Percentiles rank a stretch among this genome's conserved stretches.
These are phyloP conservation scores for Acanthoscelides obtectus DNA, from an alignment of 2,888 invertebrate genomes.

Conservation along the genomic window DNA sequence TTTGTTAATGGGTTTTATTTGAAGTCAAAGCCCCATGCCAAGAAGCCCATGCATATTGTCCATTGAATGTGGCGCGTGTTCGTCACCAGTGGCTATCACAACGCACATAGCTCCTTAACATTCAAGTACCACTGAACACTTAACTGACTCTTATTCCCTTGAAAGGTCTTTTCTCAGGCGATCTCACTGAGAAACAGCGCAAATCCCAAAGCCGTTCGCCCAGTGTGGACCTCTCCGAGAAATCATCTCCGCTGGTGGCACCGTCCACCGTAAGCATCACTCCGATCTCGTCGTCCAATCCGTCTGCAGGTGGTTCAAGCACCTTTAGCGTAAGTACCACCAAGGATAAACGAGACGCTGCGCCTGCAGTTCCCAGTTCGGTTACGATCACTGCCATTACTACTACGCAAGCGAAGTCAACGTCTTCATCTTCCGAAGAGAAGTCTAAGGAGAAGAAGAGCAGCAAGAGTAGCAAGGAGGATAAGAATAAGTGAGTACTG, in stretches of 20 bases:
- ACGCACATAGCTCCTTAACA: too few relatives aligned
- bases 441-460: conserved; percentile 29
- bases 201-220: neutral
- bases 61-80: too few relatives aligned
- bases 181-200: neutral
- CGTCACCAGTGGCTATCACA: too few relatives aligned
- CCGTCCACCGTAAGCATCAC: conserved; percentile 62
- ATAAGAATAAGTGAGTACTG: conserved; percentile 42
- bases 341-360: conserved; percentile 34
- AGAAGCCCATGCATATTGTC: too few relatives aligned
- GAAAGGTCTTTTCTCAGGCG: neutral
- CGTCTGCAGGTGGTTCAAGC: neutral
- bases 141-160: too few relatives aligned
- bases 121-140: too few relatives aligned
- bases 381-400: conserved; percentile 84
- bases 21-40: too few relatives aligned
- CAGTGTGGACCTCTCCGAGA: neutral
- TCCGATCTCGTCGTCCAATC: conserved; percentile 34
- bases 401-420: conserved; percentile 45
- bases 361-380: conserved; percentile 67
- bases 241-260: conserved; percentile 38
- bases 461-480: conserved; percentile 26
- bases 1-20: too few relatives aligned
- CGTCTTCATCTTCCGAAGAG: conserved; percentile 49
- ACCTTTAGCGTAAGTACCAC: neutral